A percentile compares a stretch with the other conserved stretches of the same genome.
These are phyloP conservation scores for Lophura nycthemera DNA, from an alignment of 2,113 vertebrate genomes.

Conservation along the genomic window DNA sequence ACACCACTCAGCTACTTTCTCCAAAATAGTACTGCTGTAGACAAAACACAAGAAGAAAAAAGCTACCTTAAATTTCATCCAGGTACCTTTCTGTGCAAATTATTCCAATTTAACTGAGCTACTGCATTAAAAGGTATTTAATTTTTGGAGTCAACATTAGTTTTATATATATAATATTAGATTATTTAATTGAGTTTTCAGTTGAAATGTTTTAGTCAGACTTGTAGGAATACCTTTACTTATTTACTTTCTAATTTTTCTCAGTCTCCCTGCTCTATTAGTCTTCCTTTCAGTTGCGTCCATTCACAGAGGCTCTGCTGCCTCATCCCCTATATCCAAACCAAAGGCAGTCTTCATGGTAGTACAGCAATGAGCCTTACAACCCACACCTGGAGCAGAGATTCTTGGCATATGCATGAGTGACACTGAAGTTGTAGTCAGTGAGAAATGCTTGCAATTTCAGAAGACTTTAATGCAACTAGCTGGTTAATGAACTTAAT, in stretches of 20 bases:
- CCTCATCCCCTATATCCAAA: not conserved
- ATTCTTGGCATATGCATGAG: not conserved
- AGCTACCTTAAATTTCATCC: not conserved
- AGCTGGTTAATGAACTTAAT: rapidly evolving
- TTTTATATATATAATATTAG: not conserved
- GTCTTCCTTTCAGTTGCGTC: not conserved
- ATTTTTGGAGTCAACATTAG: not conserved
- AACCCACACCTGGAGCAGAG: rapidly evolving
- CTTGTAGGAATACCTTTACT: not conserved
- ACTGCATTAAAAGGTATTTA: not conserved
- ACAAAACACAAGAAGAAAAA: not conserved
- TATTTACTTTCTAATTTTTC: not conserved
- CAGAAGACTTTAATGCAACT: not conserved
- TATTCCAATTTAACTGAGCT: not conserved
- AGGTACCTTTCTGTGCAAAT: not conserved
- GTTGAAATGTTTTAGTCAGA: not conserved
- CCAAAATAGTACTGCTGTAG: not conserved
- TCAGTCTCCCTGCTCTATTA: not conserved
- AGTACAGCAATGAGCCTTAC: not conserved
- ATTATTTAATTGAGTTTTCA: not conserved
- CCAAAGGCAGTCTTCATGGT: not conserved
- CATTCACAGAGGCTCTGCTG: not conserved
- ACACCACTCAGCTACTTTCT: not conserved
- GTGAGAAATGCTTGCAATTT: not conserved
- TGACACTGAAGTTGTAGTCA: not conserved